A percentile compares a stretch with the other conserved stretches of the same genome.
Evolutionary conservation across 2,888 invertebrate species (phyloP).

Genomic region (Mycalesis mineus): DNA sequence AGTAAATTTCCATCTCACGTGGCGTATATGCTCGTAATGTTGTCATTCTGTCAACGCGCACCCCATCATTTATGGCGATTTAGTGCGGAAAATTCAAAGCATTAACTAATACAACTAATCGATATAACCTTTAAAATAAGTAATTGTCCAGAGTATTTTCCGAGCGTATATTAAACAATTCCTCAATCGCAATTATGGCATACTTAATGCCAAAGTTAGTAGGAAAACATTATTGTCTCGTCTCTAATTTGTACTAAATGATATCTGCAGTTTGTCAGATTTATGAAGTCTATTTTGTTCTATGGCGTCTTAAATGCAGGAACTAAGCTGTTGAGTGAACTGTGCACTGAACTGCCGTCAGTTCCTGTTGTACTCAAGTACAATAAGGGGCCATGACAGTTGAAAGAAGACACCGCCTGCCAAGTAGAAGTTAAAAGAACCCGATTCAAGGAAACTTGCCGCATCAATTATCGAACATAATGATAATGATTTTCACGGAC

Average conservation of each 20-base stretch:
- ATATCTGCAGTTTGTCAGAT: too few species aligned
- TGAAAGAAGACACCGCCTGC: slow-evolving; percentile 36
- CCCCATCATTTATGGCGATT: slow-evolving; percentile 5
- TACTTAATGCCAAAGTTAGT: too few species aligned
- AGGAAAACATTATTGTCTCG: too few species aligned
- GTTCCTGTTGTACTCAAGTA: not conserved
- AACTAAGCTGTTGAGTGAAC: too few species aligned
- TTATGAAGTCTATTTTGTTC: too few species aligned
- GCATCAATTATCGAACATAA: slow-evolving; percentile 53
- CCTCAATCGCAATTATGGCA: too few species aligned
- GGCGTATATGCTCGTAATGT: slow-evolving; percentile 6
- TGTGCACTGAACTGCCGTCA: not conserved
- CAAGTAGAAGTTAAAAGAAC: slow-evolving; percentile 38
- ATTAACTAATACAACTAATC: not conserved
- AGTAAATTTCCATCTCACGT: slow-evolving; percentile 14
- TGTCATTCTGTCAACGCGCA: slow-evolving; percentile 7
- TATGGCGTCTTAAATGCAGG: too few species aligned
- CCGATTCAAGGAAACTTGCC: slow-evolving; percentile 52
- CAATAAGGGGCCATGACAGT: slow-evolving; percentile 15
- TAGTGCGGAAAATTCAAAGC: not conserved
- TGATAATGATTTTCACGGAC: slow-evolving; percentile 61
- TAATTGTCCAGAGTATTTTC: not conserved
- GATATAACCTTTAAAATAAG: not conserved
- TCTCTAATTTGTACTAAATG: too few species aligned
- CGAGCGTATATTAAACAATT: not conserved